Evolutionary conservation across 2,113 vertebrate species (phyloP).

Genomic region (Leucosticte australis): DNA sequence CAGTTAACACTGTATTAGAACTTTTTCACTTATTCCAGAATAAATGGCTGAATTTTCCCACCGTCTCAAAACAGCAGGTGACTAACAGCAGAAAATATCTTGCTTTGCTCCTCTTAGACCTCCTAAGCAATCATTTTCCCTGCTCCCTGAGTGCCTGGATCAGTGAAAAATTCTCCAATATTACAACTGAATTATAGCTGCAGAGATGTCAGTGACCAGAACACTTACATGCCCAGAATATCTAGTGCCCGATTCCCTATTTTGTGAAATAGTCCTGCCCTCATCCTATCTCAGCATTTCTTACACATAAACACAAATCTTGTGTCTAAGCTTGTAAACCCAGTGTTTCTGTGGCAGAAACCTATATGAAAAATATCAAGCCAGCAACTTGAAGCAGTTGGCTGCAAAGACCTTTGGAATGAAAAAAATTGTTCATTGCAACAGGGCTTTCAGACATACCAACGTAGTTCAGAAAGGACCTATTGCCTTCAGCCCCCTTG

Average conservation of each 20-base stretch:
- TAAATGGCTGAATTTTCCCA: neutral
- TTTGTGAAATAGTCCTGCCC: neutral
- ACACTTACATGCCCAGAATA: neutral
- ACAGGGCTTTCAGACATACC: neutral
- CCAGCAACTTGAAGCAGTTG: neutral
- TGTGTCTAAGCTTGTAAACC: neutral
- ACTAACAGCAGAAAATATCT: neutral
- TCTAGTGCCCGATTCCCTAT: neutral
- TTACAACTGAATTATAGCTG: neutral
- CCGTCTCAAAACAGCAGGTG: neutral
- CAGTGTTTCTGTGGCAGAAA: neutral
- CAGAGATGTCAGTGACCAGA: neutral
- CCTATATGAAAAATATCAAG: neutral
- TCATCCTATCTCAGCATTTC: neutral
- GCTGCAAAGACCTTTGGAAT: neutral
- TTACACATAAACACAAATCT: neutral
- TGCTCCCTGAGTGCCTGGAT: neutral
- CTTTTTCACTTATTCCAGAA: neutral
- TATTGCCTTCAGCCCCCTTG: neutral
- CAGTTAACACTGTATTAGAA: neutral
- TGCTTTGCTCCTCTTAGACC: neutral
- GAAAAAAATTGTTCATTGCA: neutral
- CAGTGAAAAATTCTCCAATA: neutral
- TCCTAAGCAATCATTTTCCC: neutral
- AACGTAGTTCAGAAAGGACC: neutral